Base-by-base conservation (phyloP, 2,888 invertebrate species). In the Acrobasis consociella region DNA sequence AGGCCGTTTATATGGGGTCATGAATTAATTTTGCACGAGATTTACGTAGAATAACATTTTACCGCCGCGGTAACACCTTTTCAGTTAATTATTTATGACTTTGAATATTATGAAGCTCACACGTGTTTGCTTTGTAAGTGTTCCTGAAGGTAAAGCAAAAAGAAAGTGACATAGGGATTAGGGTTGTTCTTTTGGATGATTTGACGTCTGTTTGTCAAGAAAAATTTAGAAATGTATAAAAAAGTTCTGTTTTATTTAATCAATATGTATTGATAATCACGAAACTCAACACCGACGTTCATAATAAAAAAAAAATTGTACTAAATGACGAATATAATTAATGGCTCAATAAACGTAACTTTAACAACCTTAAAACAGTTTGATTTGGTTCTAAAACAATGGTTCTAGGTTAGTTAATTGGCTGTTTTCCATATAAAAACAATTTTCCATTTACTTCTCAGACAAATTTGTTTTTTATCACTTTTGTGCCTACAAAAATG, bases 11-110 rank as follows among this genome's bases (percentile, higher is more conserved):
- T 77, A 69, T 69, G 72, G 65, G 68, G 70, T 65, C 74, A 75
- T 78, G 77, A 79, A 80, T 79, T 76, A 74, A 80, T 76, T 78
- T 73, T 72, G 72, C 68, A 68, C 64, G 67, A 66, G 65, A 64
- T 69, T 66, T 63, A 65, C 64, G 55, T 51, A 62, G 62, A 69
- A 69, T 62, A 69, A 72, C 69, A 62, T 63, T 64, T 67, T 60
- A 53, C 17, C 55, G 38, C 31, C 49, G 17, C 15, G 15, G 53
- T 15, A 53, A 56, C 49, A 55, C 16, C 55, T 62, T 62, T 61
- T 52, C 37, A 49, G 50, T 62, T 62, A 15, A 58, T 39, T 42
- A 58, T 58, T 46, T 62, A 58, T 53, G 31, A 53, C 16, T 37
- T 53, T 53, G 16, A 61, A 55, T 61, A 55, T 49, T 22, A 22